These are phyloP conservation scores for Lepus timidus DNA, from an alignment of 2,113 vertebrate species.

Conservation along the genomic window DNA sequence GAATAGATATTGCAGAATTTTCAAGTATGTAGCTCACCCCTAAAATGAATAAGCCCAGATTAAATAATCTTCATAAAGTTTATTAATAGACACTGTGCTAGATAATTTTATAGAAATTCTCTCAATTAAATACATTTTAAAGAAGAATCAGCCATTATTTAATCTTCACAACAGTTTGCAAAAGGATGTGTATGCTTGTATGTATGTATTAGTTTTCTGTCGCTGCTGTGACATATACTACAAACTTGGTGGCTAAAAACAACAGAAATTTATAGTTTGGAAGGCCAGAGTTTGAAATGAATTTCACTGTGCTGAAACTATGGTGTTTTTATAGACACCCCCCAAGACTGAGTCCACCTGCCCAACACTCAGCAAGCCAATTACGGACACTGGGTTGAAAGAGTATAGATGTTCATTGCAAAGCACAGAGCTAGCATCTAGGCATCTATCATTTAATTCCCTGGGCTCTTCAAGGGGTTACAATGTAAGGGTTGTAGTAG, in stretches of 20 bases:
- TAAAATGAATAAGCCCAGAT: not conserved
- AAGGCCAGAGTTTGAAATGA: slow-evolving; percentile 1
- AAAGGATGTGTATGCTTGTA: not conserved
- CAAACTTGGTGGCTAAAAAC: not conserved
- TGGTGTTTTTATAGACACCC: not conserved
- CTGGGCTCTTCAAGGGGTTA: too few relatives aligned
- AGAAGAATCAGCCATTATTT: slow-evolving; percentile 23
- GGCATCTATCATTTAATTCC: too few relatives aligned
- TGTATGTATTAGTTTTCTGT: not conserved
- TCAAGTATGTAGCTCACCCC: not conserved
- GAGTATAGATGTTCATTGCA: too few relatives aligned
- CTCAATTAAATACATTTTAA: slow-evolving; percentile 45
- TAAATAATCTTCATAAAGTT: not conserved
- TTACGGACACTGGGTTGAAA: too few relatives aligned
- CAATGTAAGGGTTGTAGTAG: too few relatives aligned
- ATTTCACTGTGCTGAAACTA: slow-evolving; percentile 46
- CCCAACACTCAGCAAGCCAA: too few relatives aligned
- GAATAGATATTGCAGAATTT: slow-evolving; percentile 17
- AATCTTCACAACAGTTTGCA: slow-evolving; percentile 32
- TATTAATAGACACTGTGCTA: slow-evolving; percentile 35
- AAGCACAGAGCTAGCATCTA: too few relatives aligned
- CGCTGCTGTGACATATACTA: not conserved
- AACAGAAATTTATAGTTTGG: not conserved
- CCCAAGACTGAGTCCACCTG: too few relatives aligned
- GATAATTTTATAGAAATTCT: not conserved